These are phyloP conservation scores for Epinephelus awoara DNA, from an alignment of 2,797 vertebrate species.

Conservation along the genomic window DNA sequence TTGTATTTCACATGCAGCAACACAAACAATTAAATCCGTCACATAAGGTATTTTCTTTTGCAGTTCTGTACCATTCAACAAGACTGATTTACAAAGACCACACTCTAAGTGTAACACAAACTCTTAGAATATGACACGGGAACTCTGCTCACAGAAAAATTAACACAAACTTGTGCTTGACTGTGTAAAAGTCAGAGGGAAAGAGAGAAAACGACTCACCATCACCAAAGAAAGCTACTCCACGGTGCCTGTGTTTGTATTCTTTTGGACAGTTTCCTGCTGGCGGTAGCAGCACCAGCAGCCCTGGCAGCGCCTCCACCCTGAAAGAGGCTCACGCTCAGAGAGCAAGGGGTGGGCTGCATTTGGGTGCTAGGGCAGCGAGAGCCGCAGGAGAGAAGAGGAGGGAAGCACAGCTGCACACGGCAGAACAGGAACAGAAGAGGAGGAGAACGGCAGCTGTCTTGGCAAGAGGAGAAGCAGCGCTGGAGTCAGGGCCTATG, in stretches of 20 bases:
- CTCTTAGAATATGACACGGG: conserved; percentile 27
- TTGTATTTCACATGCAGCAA: conserved; percentile 2
- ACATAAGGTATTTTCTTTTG: background rate
- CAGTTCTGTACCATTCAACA: conserved; percentile 1
- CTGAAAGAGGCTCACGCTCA: conserved; percentile 75
- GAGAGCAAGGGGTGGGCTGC: conserved; percentile 73
- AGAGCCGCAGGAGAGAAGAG: conserved; percentile 57
- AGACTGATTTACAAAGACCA: conserved; percentile 16
- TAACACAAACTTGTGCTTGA: background rate
- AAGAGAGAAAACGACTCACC: conserved; percentile 77
- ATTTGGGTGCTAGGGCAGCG: conserved; percentile 72
- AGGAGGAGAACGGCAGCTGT: conserved; percentile 58
- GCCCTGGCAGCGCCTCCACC: conserved; percentile 73
- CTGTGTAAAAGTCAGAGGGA: conserved; percentile 33
- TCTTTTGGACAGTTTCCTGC: conserved; percentile 74
- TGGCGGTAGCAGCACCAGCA: conserved; percentile 65
- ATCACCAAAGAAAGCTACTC: conserved; percentile 83
- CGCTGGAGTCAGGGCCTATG: conserved; percentile 70
- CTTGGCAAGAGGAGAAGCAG: conserved; percentile 48
- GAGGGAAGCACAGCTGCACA: conserved; percentile 75
- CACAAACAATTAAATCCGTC: background rate
- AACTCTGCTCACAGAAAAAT: conserved; percentile 24
- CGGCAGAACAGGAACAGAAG: conserved; percentile 55
- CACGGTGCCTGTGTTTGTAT: conserved; percentile 62
- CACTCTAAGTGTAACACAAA: conserved; percentile 8